Base-by-base conservation (phyloP, 1,140 invertebrate species). In the Drosophila pruinosa region DNA sequence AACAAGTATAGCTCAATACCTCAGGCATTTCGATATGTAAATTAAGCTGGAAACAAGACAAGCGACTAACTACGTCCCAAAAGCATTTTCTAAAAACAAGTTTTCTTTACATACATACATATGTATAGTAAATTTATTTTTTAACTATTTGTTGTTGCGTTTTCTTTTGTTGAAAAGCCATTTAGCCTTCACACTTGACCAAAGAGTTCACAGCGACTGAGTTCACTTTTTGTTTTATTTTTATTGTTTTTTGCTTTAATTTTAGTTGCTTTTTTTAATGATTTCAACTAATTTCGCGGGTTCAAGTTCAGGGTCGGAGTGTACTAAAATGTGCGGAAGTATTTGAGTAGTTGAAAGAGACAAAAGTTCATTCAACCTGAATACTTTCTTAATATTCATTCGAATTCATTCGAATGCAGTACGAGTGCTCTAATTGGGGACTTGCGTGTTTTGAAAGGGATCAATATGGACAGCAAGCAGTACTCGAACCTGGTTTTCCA, bases 151-250 rank as follows among this genome's bases (percentile, higher is more conserved):
- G 15, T 43, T 24, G 14, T 31, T 53, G 14, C 31, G 17, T 28
- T 7, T 19, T 8, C 14, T 31, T 64, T 48, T 47, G 58, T 31
- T 70, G 68, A 65, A 72, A 72, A 63, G 15, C 50, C 38, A 78
- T 86, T 81, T 78, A 57, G 77, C 81, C 81, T 86, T 86, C 81
- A 86, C 82, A 86, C 82, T 61, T 88, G 81, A 75, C 81, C 81
- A 67, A 67, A 86, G 73, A 86, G 81, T 81, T 86, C 82, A 65
- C 28, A 26, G 17, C 54, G 12, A 39, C 48, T 50, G 12, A 58
- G 26, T 80, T 83, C 58, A 79, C 58, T 69, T 85, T 75, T 82
- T 82, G 68, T 74, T 61, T 39, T 63, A 57, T 59, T 74, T 52
- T 14, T 45, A 47, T 15, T 50, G 12, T 50, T 57, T 59, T 14